These are phyloP conservation scores for Leucoma salicis DNA, from an alignment of 2,888 invertebrate species.

Conservation along the genomic window DNA sequence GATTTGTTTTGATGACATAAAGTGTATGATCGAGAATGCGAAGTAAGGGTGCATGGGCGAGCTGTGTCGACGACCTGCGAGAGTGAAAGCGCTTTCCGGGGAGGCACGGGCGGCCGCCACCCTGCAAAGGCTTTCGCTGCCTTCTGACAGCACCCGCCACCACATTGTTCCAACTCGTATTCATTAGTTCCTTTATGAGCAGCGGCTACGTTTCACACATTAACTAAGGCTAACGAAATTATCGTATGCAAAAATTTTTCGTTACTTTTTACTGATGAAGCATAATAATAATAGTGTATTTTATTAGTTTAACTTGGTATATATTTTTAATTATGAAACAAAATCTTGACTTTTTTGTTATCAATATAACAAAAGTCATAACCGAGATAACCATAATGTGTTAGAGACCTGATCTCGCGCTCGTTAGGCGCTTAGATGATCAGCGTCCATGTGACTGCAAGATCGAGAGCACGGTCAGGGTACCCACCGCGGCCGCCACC, in stretches of 20 bases:
- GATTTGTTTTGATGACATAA: background rate
- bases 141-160: conserved; percentile 70
- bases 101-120: conserved; percentile 59
- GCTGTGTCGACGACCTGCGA: conserved; percentile 77
- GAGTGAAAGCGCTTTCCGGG: conserved; percentile 79
- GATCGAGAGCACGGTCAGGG: conserved; percentile 70
- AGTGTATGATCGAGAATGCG: conserved; percentile 45
- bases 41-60: conserved; percentile 64
- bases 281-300: no score
- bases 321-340: no score
- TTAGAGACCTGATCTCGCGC: no score
- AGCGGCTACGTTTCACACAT: no score
- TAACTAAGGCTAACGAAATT: no score
- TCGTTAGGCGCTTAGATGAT: no score
- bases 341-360: no score
- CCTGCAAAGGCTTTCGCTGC: conserved; percentile 76
- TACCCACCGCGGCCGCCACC: conserved; percentile 60
- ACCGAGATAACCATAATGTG: no score
- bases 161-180: conserved; percentile 61
- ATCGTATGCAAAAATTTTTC: no score
- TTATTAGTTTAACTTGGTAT: no score
- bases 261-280: no score
- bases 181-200: conserved; percentile 48
- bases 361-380: no score
- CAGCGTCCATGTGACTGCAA: conserved; percentile 39